Evolutionary conservation across 2,888 invertebrate species (phyloP), one percentile per base, ranked within the genome.

Genomic region (Dromius quadrimaculatus): DNA sequence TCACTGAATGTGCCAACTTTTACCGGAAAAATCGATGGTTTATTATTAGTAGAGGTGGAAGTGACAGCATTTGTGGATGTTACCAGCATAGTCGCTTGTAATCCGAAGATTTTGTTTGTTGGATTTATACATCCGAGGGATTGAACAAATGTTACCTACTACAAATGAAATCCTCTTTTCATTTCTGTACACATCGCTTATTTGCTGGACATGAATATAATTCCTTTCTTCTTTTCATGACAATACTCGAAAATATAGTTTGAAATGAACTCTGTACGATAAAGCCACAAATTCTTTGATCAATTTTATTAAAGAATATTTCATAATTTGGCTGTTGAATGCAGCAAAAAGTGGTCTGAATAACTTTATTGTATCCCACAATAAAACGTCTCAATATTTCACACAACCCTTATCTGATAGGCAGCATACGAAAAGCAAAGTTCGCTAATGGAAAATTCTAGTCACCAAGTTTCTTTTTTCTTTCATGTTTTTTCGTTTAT

Each of bases 361-460:
- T n/a, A n/a, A n/a, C n/a, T n/a, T n/a, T n/a, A n/a, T n/a, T n/a
- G n/a, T n/a, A n/a, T n/a, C n/a, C n/a, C 23, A 54, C 50, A 54
- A 54, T 28, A 54, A 54, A 54, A 54, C 28, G 23, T 28, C 28
- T 3, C 15, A 11, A 8, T 28, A 28, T 28, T 28, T n/a, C 15
- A 15, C 23, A 28, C 9, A 54, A 54, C 50, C 50, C 50, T 54
- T 54, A 28, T 54, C 50, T 41, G 50, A 28, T 36, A 59, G 59
- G 36, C 59, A 19, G 34, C 17, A 36, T 59, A 59, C 36, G 28
- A 20, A 47, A 32, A 34, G 34, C 32, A 47, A 64, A 64, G 47
- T 64, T 47, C 50, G 73, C 76, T 77, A 77, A 77, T 77, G 77
- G 76, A 75, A 77, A 77, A 76, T 76, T 76, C 76, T 75, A 74